phyloP scores from a whole-genome alignment of 1,140 invertebrate species.

The Achroia grisella region DNA sequence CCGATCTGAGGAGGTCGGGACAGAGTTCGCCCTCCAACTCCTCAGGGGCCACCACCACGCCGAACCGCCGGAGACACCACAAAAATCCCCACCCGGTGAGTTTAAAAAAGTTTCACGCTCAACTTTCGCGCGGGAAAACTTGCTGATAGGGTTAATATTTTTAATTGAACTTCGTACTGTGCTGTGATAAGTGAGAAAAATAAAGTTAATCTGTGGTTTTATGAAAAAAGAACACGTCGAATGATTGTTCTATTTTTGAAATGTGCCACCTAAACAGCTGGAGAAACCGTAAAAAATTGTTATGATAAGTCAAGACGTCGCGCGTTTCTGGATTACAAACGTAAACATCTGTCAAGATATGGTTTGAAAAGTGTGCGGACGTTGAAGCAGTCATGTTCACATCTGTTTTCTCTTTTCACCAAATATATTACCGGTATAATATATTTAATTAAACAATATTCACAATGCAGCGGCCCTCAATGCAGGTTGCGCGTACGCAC shows the following conservation, averaged over 20 bases:
- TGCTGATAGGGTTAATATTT: not conserved
- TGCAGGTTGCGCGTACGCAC: not conserved
- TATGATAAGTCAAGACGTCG: constrained; percentile 4
- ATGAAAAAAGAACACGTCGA: no score
- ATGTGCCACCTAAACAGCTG: not conserved
- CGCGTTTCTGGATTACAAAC: not conserved
- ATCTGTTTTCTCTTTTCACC: no score
- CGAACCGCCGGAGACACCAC: constrained; percentile 31
- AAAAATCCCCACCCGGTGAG: constrained; percentile 46
- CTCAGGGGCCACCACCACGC: constrained; percentile 30
- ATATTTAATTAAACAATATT: no score
- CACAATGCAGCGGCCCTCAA: no score
- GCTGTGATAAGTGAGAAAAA: no score
- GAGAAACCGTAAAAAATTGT: not conserved
- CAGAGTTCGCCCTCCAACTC: constrained; percentile 55
- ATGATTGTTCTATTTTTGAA: no score
- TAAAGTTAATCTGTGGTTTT: no score
- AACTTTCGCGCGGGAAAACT: constrained; percentile 6
- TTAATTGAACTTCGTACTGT: not conserved
- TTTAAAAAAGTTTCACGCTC: not conserved
- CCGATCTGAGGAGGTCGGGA: constrained; percentile 73
- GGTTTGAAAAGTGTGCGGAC: no score
- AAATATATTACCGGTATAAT: not conserved
- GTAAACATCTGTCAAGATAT: not conserved
- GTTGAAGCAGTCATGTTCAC: no score